phyloP scores from a whole-genome alignment of 2,888 invertebrate species.

The Troides aeacus region DNA sequence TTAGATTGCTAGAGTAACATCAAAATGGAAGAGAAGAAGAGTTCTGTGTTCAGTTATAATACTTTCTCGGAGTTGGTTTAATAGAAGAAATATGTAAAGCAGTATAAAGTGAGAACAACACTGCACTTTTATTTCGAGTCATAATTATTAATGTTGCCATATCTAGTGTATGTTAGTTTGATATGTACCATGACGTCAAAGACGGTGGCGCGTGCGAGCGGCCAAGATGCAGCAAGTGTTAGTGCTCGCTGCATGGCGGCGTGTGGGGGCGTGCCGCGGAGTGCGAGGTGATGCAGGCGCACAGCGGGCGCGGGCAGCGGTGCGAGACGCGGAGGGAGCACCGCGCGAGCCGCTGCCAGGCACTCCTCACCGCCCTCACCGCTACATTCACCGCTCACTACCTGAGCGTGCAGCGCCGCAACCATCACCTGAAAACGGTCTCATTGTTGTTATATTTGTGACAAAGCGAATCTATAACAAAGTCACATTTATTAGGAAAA shows the following conservation, averaged over 20 bases:
- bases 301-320: conserved; percentile 92
- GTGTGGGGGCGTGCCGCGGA: conserved; percentile 90
- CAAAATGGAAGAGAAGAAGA: background rate
- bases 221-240: conserved; percentile 96
- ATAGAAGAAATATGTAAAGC: too few relatives aligned
- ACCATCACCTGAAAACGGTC: conserved; percentile 87
- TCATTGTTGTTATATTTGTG: background rate
- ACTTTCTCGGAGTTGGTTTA: too few relatives aligned
- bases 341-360: conserved; percentile 87
- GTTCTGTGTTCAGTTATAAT: background rate
- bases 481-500: background rate
- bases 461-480: background rate
- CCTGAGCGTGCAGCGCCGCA: conserved; percentile 95
- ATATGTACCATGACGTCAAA: conserved; percentile 92
- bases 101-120: background rate
- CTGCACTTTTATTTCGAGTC: background rate
- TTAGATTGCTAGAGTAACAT: too few relatives aligned
- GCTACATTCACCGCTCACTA: conserved; percentile 92
- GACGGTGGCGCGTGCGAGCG: conserved; percentile 93
- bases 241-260: conserved; percentile 96
- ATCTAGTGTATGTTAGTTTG: background rate
- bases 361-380: conserved; percentile 83
- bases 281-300: conserved; percentile 93
- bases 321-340: conserved; percentile 89
- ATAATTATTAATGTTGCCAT: too few relatives aligned